Conservation (phyloP, 2,113 vertebrate genomes). For the Zosterops pallidus region DNA sequence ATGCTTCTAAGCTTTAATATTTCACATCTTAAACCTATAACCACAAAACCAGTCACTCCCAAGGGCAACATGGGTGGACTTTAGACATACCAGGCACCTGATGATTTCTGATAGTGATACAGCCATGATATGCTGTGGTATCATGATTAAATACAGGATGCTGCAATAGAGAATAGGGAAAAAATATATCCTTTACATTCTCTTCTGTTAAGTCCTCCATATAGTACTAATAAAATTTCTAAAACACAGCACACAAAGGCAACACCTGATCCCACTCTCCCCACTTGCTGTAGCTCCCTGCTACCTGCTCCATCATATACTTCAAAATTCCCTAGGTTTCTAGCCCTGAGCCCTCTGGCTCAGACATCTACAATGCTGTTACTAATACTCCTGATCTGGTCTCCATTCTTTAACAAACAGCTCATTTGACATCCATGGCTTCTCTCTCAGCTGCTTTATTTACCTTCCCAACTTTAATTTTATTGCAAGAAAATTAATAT, state of each 20-base stretch:
- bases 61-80: background rate
- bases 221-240: background rate
- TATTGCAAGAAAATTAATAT: background rate
- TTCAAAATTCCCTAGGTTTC: background rate
- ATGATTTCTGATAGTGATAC: background rate
- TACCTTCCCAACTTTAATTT: background rate
- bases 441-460: background rate
- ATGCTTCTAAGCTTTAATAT: fast-evolving
- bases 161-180: background rate
- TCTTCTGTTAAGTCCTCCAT: background rate
- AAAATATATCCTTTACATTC: background rate
- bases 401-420: background rate
- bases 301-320: background rate
- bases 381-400: background rate
- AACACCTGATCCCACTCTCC: background rate
- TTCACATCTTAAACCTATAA: background rate
- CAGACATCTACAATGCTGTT: background rate
- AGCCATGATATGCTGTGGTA: background rate
- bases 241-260: background rate
- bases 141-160: fast-evolving
- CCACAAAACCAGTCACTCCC: background rate
- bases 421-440: background rate
- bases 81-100: background rate
- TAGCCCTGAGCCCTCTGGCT: background rate
- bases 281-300: background rate